Evolutionary conservation across 2,888 invertebrate genomes (phyloP).

Genomic region (Parnassius glacialis): DNA sequence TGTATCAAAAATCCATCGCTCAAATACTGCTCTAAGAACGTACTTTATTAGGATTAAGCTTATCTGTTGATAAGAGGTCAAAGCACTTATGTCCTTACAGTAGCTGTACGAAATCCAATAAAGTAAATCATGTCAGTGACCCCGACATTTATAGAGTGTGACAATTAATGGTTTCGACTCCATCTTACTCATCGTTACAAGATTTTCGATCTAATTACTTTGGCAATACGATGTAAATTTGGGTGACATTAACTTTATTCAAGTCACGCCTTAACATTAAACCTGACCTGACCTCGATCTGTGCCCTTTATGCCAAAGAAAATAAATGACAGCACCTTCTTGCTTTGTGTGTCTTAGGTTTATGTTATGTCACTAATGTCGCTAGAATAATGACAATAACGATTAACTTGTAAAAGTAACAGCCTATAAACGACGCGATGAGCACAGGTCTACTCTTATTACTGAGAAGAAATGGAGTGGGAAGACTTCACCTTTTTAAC

Average conservation of each 20-base stretch:
- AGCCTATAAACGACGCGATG: too few species aligned
- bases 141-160: conserved; percentile 49
- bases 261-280: conserved; percentile 35
- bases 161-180: conserved; percentile 43
- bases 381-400: too few species aligned
- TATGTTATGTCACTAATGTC: conserved; percentile 3
- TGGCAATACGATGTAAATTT: conserved; percentile 8
- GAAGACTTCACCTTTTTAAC: too few species aligned
- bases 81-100: conserved; percentile 17
- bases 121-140: conserved; percentile 54
- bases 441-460: too few species aligned
- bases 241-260: conserved; percentile 25
- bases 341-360: conserved; percentile 37
- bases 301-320: conserved; percentile 56
- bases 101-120: conserved; percentile 41
- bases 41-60: conserved; percentile 1
- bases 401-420: too few species aligned
- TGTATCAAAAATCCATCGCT: neutral
- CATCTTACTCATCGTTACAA: conserved; percentile 33
- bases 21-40: conserved; percentile 3
- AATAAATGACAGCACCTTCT: conserved; percentile 47
- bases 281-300: conserved; percentile 52
- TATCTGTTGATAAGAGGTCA: conserved; percentile 22
- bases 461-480: neutral
- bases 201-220: conserved; percentile 29